phyloP scores from a whole-genome alignment of 30 jellyfish, hydroid and myxozoan genomes.

The Hydra vulgaris region DNA sequence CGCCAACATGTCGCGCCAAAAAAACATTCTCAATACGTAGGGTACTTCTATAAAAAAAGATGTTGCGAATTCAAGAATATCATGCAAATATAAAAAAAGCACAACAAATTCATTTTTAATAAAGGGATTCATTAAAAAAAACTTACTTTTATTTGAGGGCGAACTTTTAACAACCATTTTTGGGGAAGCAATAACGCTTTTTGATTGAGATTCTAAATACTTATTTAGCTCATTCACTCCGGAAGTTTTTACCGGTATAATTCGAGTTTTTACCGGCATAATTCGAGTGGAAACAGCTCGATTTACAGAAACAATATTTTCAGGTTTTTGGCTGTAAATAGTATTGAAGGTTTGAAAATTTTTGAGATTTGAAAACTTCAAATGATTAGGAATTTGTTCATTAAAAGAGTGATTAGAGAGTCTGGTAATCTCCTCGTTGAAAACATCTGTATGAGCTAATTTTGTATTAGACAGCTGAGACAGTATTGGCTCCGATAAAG shows the following conservation, averaged over 20 bases:
- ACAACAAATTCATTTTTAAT: background rate
- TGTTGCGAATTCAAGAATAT: background rate
- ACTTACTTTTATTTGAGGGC: background rate
- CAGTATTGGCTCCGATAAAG: background rate
- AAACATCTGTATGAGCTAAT: background rate
- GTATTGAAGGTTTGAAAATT: too few relatives aligned
- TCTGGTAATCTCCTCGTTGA: background rate
- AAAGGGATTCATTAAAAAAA: too few relatives aligned
- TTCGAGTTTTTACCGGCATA: background rate
- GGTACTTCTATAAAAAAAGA: slow-evolving; percentile 64
- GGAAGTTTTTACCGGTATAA: background rate
- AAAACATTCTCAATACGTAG: slow-evolving; percentile 74
- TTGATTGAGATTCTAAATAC: slow-evolving; percentile 22
- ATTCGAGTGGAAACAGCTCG: slow-evolving; percentile 18
- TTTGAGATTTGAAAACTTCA: too few relatives aligned
- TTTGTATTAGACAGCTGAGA: too few relatives aligned
- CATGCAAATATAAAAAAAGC: too few relatives aligned
- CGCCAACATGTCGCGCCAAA: slow-evolving; percentile 98
- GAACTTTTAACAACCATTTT: background rate
- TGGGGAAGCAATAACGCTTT: background rate
- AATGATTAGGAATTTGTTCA: background rate
- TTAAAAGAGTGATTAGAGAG: background rate
- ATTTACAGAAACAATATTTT: slow-evolving; percentile 1
- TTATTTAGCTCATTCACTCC: slow-evolving; percentile 18
- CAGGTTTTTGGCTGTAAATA: too few relatives aligned